Base-by-base conservation (phyloP, 2,888 invertebrate species). In the Nineta flava region DNA sequence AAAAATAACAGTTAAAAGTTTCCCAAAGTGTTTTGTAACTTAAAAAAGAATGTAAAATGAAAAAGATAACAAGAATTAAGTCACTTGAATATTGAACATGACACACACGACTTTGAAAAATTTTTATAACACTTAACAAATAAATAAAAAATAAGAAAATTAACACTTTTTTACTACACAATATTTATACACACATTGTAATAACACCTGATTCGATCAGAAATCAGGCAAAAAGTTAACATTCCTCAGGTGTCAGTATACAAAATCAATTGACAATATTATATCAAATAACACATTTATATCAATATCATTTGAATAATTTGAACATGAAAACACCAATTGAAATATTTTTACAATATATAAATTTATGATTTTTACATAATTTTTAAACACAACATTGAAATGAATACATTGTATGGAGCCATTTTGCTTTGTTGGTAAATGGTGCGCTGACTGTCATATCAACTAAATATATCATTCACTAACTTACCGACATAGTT, bases 161-260 rank as follows among this genome's bases (percentile, higher is more conserved):
- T 38, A 12, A 38, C n/a, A 38, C n/a, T 38, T 13, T 38, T 38
- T 38, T 26, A 26, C 26, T 7, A 26, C 26, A 26, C 26, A 26
- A 26, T 45, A 45, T 15, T 26, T 34, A 16, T n/a, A 46, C 16
- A 53, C 53, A 51, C 51, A 56, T 56, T 45, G 26, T 26, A 26
- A 46, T 54, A 73, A 72, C 73, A 74, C 73, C 72, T 73, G 72
- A 73, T 73, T 70, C 66, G 70, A 72, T 70, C 73, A 74, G 72
- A 73, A 73, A 73, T 73, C 71, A 71, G 71, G 72, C 71, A 72
- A 73, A 43, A 38, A 38, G 38, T 38, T 38, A 38, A 38, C 75
- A 75, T 75, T 75, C 75, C 75, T 76, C 75, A 76, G 75, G 75
- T 76, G 75, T 75, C 73, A 40, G 16, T 34, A 21, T 44, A 32